phyloP scores from a whole-genome alignment of 2,888 invertebrate species.

The Gortyna flavago region DNA sequence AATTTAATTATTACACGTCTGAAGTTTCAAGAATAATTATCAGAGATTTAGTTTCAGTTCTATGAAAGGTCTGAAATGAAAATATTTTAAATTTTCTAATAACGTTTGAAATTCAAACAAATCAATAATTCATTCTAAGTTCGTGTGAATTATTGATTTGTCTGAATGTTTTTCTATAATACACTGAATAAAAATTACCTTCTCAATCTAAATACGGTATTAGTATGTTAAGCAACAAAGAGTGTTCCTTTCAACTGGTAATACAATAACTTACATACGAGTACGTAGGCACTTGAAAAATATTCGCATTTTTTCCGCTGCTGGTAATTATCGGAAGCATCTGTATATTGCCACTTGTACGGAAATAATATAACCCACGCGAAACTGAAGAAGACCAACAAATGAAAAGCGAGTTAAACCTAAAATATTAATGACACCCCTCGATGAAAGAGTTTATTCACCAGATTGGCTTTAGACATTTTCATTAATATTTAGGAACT shows the following conservation, averaged over 20 bases:
- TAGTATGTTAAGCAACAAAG: neutral
- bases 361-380: constrained; percentile 3
- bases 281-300: no score
- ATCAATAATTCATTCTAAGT: no score
- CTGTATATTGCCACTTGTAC: neutral
- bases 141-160: neutral
- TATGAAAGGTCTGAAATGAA: constrained; percentile 7
- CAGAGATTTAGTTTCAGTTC: constrained; percentile 2
- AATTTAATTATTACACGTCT: constrained; percentile 7
- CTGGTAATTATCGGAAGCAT: neutral
- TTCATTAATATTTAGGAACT: constrained; percentile 1
- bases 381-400: constrained; percentile 12
- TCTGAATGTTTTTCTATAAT: neutral
- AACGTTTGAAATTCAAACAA: no score
- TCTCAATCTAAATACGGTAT: neutral
- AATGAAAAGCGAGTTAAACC: constrained; percentile 28
- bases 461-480: neutral
- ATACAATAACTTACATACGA: no score
- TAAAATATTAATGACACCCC: constrained; percentile 6
- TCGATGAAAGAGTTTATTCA: constrained; percentile 23
- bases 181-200: neutral
- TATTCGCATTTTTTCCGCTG: no score
- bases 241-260: neutral
- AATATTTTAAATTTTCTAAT: constrained; percentile 12
- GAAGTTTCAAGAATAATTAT: constrained; percentile 18